A percentile compares a stretch with the other conserved stretches of the same genome.
Evolutionary conservation across 2,113 vertebrate genomes (phyloP).

Genomic region (Triplophysa rosa): DNA sequence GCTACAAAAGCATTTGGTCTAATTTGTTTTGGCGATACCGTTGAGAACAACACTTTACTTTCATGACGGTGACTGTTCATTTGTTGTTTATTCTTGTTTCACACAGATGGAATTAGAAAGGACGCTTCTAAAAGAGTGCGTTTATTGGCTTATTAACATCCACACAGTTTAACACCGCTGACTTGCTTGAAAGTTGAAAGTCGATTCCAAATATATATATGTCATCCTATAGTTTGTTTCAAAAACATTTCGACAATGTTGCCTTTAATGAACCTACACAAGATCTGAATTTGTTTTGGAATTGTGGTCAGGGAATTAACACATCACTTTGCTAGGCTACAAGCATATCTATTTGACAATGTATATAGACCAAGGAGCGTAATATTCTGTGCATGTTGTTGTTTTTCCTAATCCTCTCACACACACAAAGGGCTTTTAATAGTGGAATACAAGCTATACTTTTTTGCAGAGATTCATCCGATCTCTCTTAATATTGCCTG

Average conservation of each 20-base stretch:
- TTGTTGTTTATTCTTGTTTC: background rate
- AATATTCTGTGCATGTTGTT: constrained; percentile 41
- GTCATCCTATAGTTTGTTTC: constrained; percentile 10
- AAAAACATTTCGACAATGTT: constrained; percentile 38
- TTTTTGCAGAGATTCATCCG: constrained; percentile 23
- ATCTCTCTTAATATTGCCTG: constrained; percentile 48
- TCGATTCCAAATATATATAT: constrained; percentile 22
- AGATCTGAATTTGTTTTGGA: constrained; percentile 22
- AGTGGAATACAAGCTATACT: constrained; percentile 47
- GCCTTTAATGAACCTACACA: constrained; percentile 51
- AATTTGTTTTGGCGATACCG: constrained; percentile 30
- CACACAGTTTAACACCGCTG: constrained; percentile 5
- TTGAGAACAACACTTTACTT: constrained; percentile 33
- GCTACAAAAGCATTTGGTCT: background rate
- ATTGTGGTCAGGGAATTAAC: constrained; percentile 43
- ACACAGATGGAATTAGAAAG: background rate
- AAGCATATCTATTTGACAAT: constrained; percentile 31
- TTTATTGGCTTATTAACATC: background rate
- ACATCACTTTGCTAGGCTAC: constrained; percentile 36
- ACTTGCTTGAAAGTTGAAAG: constrained; percentile 11
- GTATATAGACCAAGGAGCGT: constrained; percentile 31
- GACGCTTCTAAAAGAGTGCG: background rate
- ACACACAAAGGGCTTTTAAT: constrained; percentile 55
- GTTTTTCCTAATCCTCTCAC: constrained; percentile 19
- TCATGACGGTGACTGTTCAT: constrained; percentile 51